Evolutionary conservation across 2,797 vertebrate species (phyloP).

Genomic region (Gastrophryne carolinensis): DNA sequence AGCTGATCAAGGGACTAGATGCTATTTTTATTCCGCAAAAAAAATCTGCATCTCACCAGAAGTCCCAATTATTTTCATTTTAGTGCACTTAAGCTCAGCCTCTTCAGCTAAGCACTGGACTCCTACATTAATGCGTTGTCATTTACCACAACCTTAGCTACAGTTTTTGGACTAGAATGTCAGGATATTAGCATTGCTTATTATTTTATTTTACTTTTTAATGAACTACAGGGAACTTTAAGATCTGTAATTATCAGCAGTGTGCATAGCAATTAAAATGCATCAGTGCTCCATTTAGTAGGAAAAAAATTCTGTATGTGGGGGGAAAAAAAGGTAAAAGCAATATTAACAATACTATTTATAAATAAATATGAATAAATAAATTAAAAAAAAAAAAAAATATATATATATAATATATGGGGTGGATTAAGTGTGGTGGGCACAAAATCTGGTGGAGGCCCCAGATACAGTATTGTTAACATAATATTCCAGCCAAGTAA

Average conservation of each 20-base stretch:
- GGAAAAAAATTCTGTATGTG: too few species aligned
- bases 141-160: neutral
- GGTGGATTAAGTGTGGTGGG: too few species aligned
- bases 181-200: neutral
- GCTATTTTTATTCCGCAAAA: conserved; percentile 25
- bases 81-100: conserved; percentile 6
- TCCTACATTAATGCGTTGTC: conserved; percentile 4
- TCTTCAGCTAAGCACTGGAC: neutral
- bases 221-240: neutral
- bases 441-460: too few species aligned
- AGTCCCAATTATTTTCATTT: conserved; percentile 17
- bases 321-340: too few species aligned
- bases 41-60: neutral
- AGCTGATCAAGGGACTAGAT: conserved; percentile 21
- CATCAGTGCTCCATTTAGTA: too few species aligned
- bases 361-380: too few species aligned
- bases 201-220: neutral
- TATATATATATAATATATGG: too few species aligned
- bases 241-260: neutral
- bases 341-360: too few species aligned
- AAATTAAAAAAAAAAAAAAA: too few species aligned
- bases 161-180: neutral
- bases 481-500: too few species aligned
- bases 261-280: neutral
- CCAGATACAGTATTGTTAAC: too few species aligned